A percentile compares a stretch with the other conserved stretches of the same genome.
Evolutionary conservation across 2,888 invertebrate genomes (phyloP).

Genomic region (Dendrolimus houi): DNA sequence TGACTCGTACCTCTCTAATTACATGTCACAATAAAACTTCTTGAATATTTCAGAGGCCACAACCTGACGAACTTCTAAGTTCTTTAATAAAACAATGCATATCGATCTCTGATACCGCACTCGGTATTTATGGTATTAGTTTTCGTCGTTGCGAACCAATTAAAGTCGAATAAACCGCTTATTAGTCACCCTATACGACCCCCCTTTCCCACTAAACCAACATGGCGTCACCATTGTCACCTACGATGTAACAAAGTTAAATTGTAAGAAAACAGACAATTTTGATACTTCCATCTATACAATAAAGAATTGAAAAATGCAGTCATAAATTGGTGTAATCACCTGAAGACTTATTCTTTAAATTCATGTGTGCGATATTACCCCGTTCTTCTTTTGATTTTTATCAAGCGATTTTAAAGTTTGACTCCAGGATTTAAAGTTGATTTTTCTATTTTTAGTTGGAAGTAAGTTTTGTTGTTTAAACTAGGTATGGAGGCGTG

Average conservation of each 20-base stretch:
- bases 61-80: slow-evolving; percentile 11
- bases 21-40: slow-evolving; percentile 3
- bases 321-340: slow-evolving; percentile 21
- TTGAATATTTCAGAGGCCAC: background rate
- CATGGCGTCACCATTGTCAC: slow-evolving; percentile 73
- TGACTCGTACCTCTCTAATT: slow-evolving; percentile 3
- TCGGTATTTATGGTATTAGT: slow-evolving; percentile 39
- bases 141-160: slow-evolving; percentile 61
- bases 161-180: slow-evolving; percentile 66
- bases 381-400: slow-evolving; percentile 34
- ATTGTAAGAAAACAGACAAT: slow-evolving; percentile 10
- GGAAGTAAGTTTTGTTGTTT: slow-evolving; percentile 40
- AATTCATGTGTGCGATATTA: slow-evolving; percentile 53
- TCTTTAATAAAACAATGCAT: slow-evolving; percentile 49
- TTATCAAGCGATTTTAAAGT: slow-evolving; percentile 16
- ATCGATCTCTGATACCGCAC: slow-evolving; percentile 36
- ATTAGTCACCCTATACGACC: slow-evolving; percentile 56
- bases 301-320: slow-evolving; percentile 20
- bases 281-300: slow-evolving; percentile 18
- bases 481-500: slow-evolving; percentile 64
- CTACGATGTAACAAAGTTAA: slow-evolving; percentile 41
- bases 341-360: slow-evolving; percentile 63
- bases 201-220: slow-evolving; percentile 62
- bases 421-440: slow-evolving; percentile 14
- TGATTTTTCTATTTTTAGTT: slow-evolving; percentile 11